These are phyloP conservation scores for Sprattus sprattus DNA, from an alignment of 2,113 vertebrate genomes.

Conservation along the genomic window DNA sequence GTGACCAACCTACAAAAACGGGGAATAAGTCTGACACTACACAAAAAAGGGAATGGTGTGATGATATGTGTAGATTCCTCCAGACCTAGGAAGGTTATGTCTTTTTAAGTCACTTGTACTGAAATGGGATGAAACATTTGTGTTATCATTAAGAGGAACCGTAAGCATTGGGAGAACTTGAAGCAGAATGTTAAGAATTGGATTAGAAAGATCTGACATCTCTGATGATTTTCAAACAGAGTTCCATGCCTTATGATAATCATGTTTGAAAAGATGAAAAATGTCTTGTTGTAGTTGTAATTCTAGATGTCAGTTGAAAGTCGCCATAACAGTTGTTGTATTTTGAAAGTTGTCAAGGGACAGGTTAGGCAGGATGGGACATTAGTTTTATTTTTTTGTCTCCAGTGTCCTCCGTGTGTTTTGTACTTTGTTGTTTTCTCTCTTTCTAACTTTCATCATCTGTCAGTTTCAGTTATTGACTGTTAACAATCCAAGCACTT, in stretches of 20 bases:
- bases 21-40: not conserved
- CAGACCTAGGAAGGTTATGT: not conserved
- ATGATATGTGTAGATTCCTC: not conserved
- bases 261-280: not conserved
- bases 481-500: slow-evolving; percentile 17
- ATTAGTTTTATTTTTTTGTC: not conserved
- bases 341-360: not conserved
- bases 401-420: not conserved
- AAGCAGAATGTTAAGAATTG: not conserved
- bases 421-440: not conserved
- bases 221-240: not conserved
- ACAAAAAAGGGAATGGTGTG: not conserved
- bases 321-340: not conserved
- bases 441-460: not conserved
- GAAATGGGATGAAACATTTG: not conserved
- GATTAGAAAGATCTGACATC: not conserved
- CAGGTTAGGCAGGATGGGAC: not conserved
- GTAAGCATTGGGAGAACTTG: not conserved
- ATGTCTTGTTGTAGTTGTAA: not conserved
- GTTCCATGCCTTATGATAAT: not conserved
- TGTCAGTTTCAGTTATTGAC: not conserved
- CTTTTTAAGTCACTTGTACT: not conserved
- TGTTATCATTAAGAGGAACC: not conserved
- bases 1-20: not conserved
- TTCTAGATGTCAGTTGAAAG: slow-evolving; percentile 8